Evolutionary conservation across 2,113 vertebrate species (phyloP), one percentile per base, ranked within the genome.

Genomic region (Lepus timidus): DNA sequence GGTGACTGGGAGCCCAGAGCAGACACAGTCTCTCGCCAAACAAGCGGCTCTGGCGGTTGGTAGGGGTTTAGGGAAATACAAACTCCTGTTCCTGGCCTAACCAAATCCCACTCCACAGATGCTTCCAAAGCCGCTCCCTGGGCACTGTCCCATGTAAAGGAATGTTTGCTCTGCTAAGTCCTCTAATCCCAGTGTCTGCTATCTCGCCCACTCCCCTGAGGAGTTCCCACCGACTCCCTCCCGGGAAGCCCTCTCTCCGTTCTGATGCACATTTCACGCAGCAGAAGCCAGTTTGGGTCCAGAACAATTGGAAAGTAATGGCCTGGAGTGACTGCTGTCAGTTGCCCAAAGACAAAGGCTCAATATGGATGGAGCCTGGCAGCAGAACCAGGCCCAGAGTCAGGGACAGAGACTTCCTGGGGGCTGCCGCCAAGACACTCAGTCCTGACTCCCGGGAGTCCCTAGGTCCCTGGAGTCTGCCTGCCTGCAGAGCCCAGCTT

Each of bases 151-250:
- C 33, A 11, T 10, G 12, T 27, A 36, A 73, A 94, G 81, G 67
- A 95, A 90, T 85, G 90, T 22, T 74, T 74, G 90, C 96, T 95
- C 64, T 93, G 88, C 81, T 55, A 76, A 71, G 44, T 64, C 64
- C 7, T 73, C 81, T 61, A 84, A 93, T 85, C 55, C 70, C 1
- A 1, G 83, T 84, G 71, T 87, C 83, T 64, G 65, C 70, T 44
- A 13, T 74, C 70, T 81, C 55, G 33, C 22, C 70, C n/a, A 31
- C 23, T 71, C 91, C 82, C 27, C 64, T 9, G 87, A 61, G 79
- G 87, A 61, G 79, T 92, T 67, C 92, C 81, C 96, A 80, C 73
- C 65, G 51, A 73, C 74, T 91, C 62, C 87, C 74, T 91, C 62
- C 87, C 23, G 19, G 74, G 62, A 33, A 92, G 55, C 61, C 61